Percentiles rank a stretch among this genome's conserved stretches.
phyloP scores from a whole-genome alignment of 2,888 invertebrate genomes.

The Cryptocephalus primarius region DNA sequence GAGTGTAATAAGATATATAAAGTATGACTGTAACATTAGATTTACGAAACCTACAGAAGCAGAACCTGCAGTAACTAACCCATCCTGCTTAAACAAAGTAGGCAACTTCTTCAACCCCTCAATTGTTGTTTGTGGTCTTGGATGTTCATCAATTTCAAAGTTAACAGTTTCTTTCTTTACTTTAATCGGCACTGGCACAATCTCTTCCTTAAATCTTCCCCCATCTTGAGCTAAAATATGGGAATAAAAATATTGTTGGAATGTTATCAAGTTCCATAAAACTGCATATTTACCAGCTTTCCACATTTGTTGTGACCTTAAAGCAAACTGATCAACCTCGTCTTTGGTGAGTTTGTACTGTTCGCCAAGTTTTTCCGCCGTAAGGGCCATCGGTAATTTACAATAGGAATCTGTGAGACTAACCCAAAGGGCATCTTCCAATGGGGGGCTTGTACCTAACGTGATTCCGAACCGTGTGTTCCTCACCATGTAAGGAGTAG shows the following conservation, averaged over 20 bases:
- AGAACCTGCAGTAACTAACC: constrained; percentile 86
- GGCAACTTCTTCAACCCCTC: constrained; percentile 78
- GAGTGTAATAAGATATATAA: constrained; percentile 15
- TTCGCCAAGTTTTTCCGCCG: constrained; percentile 86
- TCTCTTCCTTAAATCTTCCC: constrained; percentile 84
- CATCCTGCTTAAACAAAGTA: constrained; percentile 88
- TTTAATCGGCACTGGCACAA: constrained; percentile 74
- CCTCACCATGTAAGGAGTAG: constrained; percentile 76
- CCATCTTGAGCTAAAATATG: constrained; percentile 61
- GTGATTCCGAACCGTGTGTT: constrained; percentile 80
- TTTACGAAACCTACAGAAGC: constrained; percentile 62
- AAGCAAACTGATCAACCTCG: constrained; percentile 76
- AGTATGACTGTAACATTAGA: no score
- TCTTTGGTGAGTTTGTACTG: constrained; percentile 71
- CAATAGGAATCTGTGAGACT: constrained; percentile 81
- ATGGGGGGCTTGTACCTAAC: constrained; percentile 61
- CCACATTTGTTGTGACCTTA: constrained; percentile 81
- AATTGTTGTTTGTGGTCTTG: constrained; percentile 75
- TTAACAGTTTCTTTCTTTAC: constrained; percentile 72
- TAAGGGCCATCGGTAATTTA: constrained; percentile 90
- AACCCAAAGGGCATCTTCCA: constrained; percentile 88
- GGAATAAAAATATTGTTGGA: no score
- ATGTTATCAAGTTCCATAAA: no score
- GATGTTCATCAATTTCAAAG: constrained; percentile 85
- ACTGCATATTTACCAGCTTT: constrained; percentile 49